Percentiles rank a stretch among this genome's conserved stretches.
Conservation (phyloP, 1,140 invertebrate genomes). For the Tyrophagus putrescentiae region DNA sequence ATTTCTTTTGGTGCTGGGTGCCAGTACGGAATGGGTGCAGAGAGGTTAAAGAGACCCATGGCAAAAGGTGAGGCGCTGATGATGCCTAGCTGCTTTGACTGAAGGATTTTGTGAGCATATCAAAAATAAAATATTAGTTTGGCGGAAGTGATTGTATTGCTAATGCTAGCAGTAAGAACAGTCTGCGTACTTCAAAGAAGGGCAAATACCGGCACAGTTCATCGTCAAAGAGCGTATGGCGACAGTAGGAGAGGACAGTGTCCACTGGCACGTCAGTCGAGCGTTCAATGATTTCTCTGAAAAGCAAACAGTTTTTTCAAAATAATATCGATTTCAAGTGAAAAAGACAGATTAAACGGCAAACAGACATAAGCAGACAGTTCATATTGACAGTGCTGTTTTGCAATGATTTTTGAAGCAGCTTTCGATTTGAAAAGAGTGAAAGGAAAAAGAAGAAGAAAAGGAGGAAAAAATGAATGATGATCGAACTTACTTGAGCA, state of each 20-base stretch:
- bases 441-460: no score
- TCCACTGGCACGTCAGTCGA: slow-evolving; percentile 51
- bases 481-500: slow-evolving; percentile 40
- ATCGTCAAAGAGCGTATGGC: slow-evolving; percentile 61
- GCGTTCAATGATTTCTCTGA: slow-evolving; percentile 47
- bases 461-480: no score
- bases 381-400: no score
- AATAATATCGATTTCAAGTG: not conserved
- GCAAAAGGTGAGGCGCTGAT: slow-evolving; percentile 62
- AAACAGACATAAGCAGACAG: no score
- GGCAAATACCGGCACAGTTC: slow-evolving; percentile 53
- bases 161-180: not conserved
- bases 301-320: slow-evolving; percentile 12
- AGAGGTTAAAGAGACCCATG: slow-evolving; percentile 63
- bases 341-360: no score
- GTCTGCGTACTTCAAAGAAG: slow-evolving; percentile 49
- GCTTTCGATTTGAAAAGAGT: no score
- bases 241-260: slow-evolving; percentile 57
- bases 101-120: slow-evolving; percentile 30
- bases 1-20: slow-evolving; percentile 56
- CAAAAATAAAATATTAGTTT: not conserved
- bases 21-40: slow-evolving; percentile 44
- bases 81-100: slow-evolving; percentile 55
- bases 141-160: not conserved
- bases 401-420: no score